Conservation (phyloP, 1,140 invertebrate species). For the Drosophila kurseongensis region DNA sequence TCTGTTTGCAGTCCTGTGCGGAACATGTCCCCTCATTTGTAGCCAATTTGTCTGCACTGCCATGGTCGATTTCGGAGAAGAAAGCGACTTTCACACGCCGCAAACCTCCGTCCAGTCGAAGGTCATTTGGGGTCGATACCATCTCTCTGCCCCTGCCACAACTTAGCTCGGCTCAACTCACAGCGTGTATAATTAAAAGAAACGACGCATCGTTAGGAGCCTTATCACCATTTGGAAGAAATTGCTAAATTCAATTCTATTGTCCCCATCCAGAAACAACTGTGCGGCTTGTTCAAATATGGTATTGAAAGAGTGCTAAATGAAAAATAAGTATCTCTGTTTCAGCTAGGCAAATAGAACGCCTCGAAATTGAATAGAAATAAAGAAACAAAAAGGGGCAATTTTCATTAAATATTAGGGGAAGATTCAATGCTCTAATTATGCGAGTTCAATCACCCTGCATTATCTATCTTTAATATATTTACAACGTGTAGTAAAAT, state of each 20-base stretch:
- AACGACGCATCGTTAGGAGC: conserved; percentile 61
- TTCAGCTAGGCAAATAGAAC: conserved; percentile 74
- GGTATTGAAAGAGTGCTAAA: conserved; percentile 79
- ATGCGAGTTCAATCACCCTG: conserved; percentile 6
- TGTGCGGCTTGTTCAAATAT: conserved; percentile 81
- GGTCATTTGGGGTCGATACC: conserved; percentile 70
- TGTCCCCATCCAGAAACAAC: conserved; percentile 65
- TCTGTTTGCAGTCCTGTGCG: conserved; percentile 66
- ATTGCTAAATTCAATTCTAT: conserved; percentile 80
- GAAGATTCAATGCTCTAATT: conserved; percentile 31
- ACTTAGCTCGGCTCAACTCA: not conserved
- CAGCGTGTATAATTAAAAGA: conserved; percentile 62
- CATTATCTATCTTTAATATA: not conserved
- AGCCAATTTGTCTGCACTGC: conserved; percentile 72
- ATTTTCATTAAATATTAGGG: conserved; percentile 12
- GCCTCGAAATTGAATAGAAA: conserved; percentile 67
- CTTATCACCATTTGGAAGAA: conserved; percentile 63
- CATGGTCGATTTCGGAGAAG: conserved; percentile 44
- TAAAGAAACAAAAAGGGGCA: conserved; percentile 29
- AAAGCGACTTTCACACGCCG: conserved; percentile 66
- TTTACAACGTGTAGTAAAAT: too few relatives aligned
- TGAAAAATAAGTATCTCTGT: conserved; percentile 73
- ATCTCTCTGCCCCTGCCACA: not conserved
- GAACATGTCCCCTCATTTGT: conserved; percentile 34
- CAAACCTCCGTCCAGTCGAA: conserved; percentile 41